Evolutionary conservation across 2,113 vertebrate species (phyloP), one percentile per base, ranked within the genome.

Genomic region (Colaptes auratus): DNA sequence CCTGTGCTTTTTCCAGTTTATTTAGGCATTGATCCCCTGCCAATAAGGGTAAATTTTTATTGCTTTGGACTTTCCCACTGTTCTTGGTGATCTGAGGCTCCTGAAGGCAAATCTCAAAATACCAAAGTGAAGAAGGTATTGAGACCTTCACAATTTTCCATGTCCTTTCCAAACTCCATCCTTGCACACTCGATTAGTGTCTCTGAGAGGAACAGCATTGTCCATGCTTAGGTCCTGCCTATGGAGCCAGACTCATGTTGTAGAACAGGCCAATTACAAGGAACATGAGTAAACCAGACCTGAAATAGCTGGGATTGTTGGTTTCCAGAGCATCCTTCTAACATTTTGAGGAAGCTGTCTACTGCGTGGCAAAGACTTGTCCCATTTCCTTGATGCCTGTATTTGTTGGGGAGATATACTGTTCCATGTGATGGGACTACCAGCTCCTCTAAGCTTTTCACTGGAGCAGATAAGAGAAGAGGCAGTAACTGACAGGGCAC

Each of bases 41-140:
- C 13, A 52, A 17, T 10, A 52, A 65, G 24, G 36, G 31, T 65
- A 60, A 28, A 9, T 61, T 46, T 73, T 74, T 74, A 21, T 78
- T 81, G 33, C 12, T 53, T 19, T 31, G 56, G 60, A 39, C 27
- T 78, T 91, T 81, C 44, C 10, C 24, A 10, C 21, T 86, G 21
- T 12, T 83, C 55, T 73, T 69, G 16, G 27, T 2, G 2, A 72
- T 36, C 10, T 64, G 24, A 5, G 12, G 60, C 23, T 73, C 21
- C 28, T 87, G 64, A 81, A 83, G 36, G 20, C 24, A 79, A 39
- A 52, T 35, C 44, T 63, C 89, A 36, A 74, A 91, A 89, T 14
- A 77, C 13, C 3, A 46, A 69, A 55, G 31, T 27, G 30, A 80
- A 70, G 78, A 66, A 87, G 16, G 3, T 15, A 7, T 56, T 58